phyloP scores from a whole-genome alignment of 2,888 invertebrate genomes.

The Mimas tiliae region DNA sequence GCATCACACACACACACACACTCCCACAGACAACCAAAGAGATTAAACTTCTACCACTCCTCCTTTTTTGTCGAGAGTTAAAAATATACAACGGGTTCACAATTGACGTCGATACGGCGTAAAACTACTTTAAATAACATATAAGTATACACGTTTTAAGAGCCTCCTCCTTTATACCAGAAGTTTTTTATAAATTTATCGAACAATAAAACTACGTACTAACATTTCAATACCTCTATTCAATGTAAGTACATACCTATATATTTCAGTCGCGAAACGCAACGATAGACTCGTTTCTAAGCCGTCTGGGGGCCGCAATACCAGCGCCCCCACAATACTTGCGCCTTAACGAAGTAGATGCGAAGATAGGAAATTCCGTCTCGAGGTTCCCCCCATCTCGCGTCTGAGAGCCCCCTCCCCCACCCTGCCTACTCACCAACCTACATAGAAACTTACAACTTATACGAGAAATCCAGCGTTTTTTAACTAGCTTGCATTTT shows the following conservation, averaged over 20 bases:
- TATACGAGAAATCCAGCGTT: background rate
- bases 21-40: too few relatives aligned
- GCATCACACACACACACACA: too few relatives aligned
- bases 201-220: too few relatives aligned
- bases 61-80: too few relatives aligned
- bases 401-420: constrained; percentile 16
- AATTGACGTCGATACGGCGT: too few relatives aligned
- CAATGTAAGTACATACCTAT: constrained; percentile 31
- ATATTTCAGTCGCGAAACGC: constrained; percentile 41
- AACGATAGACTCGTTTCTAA: constrained; percentile 48
- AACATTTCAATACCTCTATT: constrained; percentile 9
- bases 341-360: constrained; percentile 34
- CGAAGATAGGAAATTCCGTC: constrained; percentile 47
- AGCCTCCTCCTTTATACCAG: too few relatives aligned
- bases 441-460: constrained; percentile 2
- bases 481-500: background rate
- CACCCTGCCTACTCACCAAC: background rate
- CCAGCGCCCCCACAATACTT: constrained; percentile 37
- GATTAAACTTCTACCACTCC: too few relatives aligned
- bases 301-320: constrained; percentile 55
- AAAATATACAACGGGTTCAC: too few relatives aligned
- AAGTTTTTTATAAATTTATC: too few relatives aligned
- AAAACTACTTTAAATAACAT: too few relatives aligned
- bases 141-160: too few relatives aligned
- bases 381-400: constrained; percentile 32